Evolutionary conservation across 1,140 invertebrate species (phyloP).

Genomic region (Brachionus koreanus): DNA sequence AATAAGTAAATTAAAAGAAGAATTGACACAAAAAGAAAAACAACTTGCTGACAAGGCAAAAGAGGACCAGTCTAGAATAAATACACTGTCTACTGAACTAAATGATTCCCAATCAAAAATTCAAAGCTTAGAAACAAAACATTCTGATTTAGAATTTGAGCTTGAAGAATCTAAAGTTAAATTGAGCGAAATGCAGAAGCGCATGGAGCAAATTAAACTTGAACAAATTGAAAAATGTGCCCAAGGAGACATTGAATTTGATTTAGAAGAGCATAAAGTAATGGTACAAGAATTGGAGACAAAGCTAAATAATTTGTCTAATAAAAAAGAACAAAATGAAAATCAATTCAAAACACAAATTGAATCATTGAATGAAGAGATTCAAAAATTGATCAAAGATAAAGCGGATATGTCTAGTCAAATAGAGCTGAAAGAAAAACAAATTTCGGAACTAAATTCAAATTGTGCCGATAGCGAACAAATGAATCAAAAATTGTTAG

Average conservation of each 20-base stretch:
- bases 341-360: background rate
- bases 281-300: conserved; percentile 51
- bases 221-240: conserved; percentile 49
- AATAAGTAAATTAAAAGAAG: background rate
- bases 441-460: background rate
- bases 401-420: background rate
- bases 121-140: conserved; percentile 46
- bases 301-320: background rate
- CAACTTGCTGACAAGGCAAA: conserved; percentile 48
- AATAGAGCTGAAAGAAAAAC: background rate
- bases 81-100: conserved; percentile 45
- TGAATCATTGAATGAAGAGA: background rate
- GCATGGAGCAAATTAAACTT: conserved; percentile 50
- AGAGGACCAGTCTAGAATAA: conserved; percentile 45
- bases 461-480: background rate
- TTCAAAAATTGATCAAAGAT: background rate
- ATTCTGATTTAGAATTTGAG: conserved; percentile 47
- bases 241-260: conserved; percentile 51
- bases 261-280: conserved; percentile 47
- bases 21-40: conserved; percentile 54
- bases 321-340: background rate
- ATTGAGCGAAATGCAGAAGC: conserved; percentile 54
- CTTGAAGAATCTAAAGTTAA: conserved; percentile 49
- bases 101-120: conserved; percentile 47
- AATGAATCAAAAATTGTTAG: background rate